phyloP scores from a whole-genome alignment of 2,888 invertebrate genomes.

The Salpingus planirostris region DNA sequence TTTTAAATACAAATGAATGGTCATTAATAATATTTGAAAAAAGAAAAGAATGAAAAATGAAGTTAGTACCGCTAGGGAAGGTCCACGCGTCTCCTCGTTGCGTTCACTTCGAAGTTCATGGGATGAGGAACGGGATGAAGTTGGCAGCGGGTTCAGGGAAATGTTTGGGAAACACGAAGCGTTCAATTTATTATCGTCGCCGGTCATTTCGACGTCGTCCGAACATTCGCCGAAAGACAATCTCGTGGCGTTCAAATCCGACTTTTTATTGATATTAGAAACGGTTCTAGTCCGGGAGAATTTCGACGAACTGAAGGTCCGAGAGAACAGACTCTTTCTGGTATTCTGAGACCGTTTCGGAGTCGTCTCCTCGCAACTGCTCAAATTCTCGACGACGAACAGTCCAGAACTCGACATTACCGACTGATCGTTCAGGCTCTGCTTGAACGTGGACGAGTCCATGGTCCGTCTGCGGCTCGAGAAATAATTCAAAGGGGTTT shows the following conservation, averaged over 20 bases:
- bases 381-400: constrained; percentile 36
- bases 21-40: too few relatives aligned
- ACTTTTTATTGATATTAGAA: constrained; percentile 15
- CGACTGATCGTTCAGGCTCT: constrained; percentile 8
- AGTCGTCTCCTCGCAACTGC: constrained; percentile 12
- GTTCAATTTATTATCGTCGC: constrained; percentile 27
- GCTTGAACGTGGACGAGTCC: constrained; percentile 24
- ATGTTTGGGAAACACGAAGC: constrained; percentile 38
- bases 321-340: constrained; percentile 34
- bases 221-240: constrained; percentile 27
- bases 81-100: constrained; percentile 29
- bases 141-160: too few relatives aligned
- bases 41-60: constrained; percentile 31
- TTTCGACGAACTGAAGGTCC: constrained; percentile 38
- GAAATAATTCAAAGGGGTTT: constrained; percentile 37
- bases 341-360: constrained; percentile 24
- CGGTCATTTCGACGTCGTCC: constrained; percentile 21
- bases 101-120: constrained; percentile 24
- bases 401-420: constrained; percentile 35
- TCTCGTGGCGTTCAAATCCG: constrained; percentile 28
- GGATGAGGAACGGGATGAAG: too few relatives aligned
- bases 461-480: constrained; percentile 37
- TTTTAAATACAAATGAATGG: too few relatives aligned
- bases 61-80: constrained; percentile 40
- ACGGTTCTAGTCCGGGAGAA: constrained; percentile 21